Evolutionary conservation across 1,140 invertebrate species (phyloP).

Genomic region (Bradysia coprophila): DNA sequence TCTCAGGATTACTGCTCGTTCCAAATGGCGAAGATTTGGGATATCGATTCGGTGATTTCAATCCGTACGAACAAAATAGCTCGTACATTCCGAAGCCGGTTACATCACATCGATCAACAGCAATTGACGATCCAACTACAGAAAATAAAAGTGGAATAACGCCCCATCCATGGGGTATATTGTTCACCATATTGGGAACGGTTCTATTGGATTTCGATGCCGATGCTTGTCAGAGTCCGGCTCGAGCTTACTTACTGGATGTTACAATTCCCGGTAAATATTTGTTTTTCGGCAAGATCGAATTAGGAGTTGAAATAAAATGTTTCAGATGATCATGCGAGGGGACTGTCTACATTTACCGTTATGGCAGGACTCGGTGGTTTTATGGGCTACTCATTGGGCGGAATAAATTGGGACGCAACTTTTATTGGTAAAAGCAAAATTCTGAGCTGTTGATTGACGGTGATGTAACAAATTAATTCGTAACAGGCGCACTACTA

Average conservation of each 20-base stretch:
- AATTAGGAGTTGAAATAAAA: constrained; percentile 4
- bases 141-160: neutral
- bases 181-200: constrained; percentile 85
- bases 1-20: constrained; percentile 60
- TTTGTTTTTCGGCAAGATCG: no score
- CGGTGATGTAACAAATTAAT: neutral
- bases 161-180: constrained; percentile 67
- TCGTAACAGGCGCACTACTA: constrained; percentile 37
- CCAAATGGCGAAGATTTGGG: constrained; percentile 81
- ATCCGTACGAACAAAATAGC: constrained; percentile 19
- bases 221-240: constrained; percentile 88
- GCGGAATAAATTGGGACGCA: constrained; percentile 84
- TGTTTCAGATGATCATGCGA: constrained; percentile 68
- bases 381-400: constrained; percentile 80
- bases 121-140: constrained; percentile 11
- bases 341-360: constrained; percentile 85
- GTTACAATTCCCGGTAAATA: constrained; percentile 66
- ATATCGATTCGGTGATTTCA: constrained; percentile 53
- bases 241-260: constrained; percentile 81
- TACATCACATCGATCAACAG: constrained; percentile 21
- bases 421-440: constrained; percentile 47
- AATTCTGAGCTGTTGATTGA: neutral
- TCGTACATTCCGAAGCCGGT: constrained; percentile 9
- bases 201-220: constrained; percentile 89
- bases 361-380: constrained; percentile 92